phyloP scores from a whole-genome alignment of 2,888 invertebrate genomes.

The Philaethria dido region DNA sequence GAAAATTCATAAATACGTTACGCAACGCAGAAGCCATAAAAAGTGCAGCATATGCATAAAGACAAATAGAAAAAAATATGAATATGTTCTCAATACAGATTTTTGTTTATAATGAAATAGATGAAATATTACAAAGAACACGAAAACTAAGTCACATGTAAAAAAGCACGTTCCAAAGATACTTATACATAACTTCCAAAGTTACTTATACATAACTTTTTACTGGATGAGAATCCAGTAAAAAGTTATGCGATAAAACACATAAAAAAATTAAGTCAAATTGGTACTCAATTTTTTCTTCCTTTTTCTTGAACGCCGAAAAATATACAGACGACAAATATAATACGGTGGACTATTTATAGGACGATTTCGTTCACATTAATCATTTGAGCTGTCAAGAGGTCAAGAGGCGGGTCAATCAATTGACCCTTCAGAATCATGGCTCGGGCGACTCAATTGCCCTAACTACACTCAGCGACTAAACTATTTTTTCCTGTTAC shows the following conservation, averaged over 20 bases:
- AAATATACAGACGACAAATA: conserved; percentile 3
- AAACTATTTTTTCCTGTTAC: conserved; percentile 23
- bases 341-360: conserved; percentile 34
- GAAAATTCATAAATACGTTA: too few relatives aligned
- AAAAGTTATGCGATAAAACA: too few relatives aligned
- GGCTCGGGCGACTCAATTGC: conserved; percentile 29
- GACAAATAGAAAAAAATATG: background rate
- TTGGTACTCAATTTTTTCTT: too few relatives aligned
- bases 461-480: conserved; percentile 20
- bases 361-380: conserved; percentile 41
- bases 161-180: conserved; percentile 13
- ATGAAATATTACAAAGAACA: background rate
- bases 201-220: too few relatives aligned
- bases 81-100: background rate
- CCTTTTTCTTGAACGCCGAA: background rate
- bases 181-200: too few relatives aligned
- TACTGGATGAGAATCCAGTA: too few relatives aligned
- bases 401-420: conserved; percentile 46
- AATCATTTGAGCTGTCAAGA: conserved; percentile 44
- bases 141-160: background rate
- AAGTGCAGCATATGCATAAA: background rate
- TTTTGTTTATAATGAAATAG: background rate
- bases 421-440: conserved; percentile 47
- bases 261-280: too few relatives aligned
- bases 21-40: background rate